Evolutionary conservation across 2,888 invertebrate genomes (phyloP).

Genomic region (Drosophila gaucha): DNA sequence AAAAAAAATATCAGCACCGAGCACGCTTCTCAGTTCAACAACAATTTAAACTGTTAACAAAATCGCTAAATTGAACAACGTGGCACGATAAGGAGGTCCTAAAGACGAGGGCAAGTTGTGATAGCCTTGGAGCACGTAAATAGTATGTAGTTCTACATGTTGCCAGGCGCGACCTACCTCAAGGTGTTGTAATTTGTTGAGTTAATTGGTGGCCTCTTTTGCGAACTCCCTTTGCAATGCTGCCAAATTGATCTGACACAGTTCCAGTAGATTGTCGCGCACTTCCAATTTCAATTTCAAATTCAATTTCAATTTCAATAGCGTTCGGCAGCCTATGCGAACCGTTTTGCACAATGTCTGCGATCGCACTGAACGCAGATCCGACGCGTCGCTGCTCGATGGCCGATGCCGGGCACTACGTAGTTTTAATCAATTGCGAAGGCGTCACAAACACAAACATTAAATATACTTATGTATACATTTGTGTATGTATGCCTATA

Average conservation of each 20-base stretch:
- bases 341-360: slow-evolving; percentile 73
- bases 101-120: slow-evolving; percentile 5
- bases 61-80: slow-evolving; percentile 14
- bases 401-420: slow-evolving; percentile 37
- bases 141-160: not conserved
- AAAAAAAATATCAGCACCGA: slow-evolving; percentile 21
- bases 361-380: slow-evolving; percentile 69
- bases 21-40: slow-evolving; percentile 46
- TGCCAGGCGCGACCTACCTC: slow-evolving; percentile 49
- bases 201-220: slow-evolving; percentile 10
- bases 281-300: slow-evolving; percentile 29
- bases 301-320: slow-evolving; percentile 4
- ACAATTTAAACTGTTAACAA: slow-evolving; percentile 32
- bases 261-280: slow-evolving; percentile 27
- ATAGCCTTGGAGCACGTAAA: slow-evolving; percentile 11
- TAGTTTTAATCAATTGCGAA: slow-evolving; percentile 72
- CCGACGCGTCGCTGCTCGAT: slow-evolving; percentile 15
- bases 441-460: slow-evolving; percentile 47
- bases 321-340: slow-evolving; percentile 22
- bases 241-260: slow-evolving; percentile 53
- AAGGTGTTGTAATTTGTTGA: slow-evolving; percentile 22
- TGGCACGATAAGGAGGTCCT: slow-evolving; percentile 30
- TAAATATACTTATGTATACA: slow-evolving; percentile 24
- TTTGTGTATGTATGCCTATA: not conserved
- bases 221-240: slow-evolving; percentile 40